phyloP scores from a whole-genome alignment of 1,140 invertebrate genomes.

The Conus betulinus region DNA sequence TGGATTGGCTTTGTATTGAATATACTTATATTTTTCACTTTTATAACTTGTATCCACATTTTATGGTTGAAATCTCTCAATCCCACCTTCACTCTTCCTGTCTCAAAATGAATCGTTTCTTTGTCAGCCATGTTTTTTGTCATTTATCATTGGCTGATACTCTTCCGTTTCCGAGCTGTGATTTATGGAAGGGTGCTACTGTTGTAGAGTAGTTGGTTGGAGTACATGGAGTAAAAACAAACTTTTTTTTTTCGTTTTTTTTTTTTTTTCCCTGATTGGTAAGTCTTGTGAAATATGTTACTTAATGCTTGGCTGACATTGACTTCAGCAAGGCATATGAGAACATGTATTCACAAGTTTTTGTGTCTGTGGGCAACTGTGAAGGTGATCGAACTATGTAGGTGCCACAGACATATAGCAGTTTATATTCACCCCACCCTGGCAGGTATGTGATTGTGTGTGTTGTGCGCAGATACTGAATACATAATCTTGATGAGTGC shows the following conservation, averaged over 20 bases:
- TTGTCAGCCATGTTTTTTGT: no score
- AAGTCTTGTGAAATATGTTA: background rate
- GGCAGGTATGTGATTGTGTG: background rate
- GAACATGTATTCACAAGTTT: background rate
- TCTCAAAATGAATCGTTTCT: no score
- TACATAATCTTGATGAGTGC: slow-evolving; percentile 30
- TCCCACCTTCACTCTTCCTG: no score
- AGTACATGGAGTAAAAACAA: background rate
- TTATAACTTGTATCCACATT: background rate
- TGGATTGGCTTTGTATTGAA: background rate
- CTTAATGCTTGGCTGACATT: background rate
- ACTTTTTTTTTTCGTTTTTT: no score
- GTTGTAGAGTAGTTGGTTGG: background rate
- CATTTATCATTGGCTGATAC: background rate
- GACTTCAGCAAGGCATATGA: background rate
- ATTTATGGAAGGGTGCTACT: background rate
- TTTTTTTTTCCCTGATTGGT: background rate
- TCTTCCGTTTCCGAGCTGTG: background rate
- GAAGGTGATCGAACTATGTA: background rate
- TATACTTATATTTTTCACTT: background rate
- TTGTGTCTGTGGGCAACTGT: background rate
- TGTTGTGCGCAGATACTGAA: slow-evolving; percentile 27
- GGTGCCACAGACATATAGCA: background rate
- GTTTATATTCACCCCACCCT: background rate
- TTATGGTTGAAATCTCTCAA: background rate